Evolutionary conservation across 2,888 invertebrate genomes (phyloP).

Genomic region (Epirrita christyi): DNA sequence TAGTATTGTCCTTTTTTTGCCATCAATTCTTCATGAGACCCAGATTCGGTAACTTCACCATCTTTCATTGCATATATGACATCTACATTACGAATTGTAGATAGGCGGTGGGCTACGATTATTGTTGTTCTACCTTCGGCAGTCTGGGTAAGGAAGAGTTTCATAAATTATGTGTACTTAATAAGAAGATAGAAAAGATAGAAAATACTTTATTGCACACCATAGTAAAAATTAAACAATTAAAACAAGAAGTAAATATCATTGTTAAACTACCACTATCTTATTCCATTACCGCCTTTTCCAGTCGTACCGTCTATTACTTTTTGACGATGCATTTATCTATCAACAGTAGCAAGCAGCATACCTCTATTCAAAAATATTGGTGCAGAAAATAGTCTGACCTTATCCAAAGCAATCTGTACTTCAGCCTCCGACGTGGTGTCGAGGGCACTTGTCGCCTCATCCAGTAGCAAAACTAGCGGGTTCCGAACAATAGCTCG

Average conservation of each 20-base stretch:
- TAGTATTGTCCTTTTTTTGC: slow-evolving; percentile 84
- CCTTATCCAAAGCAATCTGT: slow-evolving; percentile 52
- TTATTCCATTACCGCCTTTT: too few relatives aligned
- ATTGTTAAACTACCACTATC: too few relatives aligned
- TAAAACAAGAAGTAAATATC: too few relatives aligned
- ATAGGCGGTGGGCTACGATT: slow-evolving; percentile 92
- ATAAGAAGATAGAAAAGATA: too few relatives aligned
- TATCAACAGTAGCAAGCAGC: too few relatives aligned
- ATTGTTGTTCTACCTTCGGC: slow-evolving; percentile 90
- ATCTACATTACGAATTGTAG: slow-evolving; percentile 88
- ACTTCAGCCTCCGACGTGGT: slow-evolving; percentile 84
- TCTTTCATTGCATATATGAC: slow-evolving; percentile 76
- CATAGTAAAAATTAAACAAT: too few relatives aligned
- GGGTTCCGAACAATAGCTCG: slow-evolving; percentile 86
- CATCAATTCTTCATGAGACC: slow-evolving; percentile 88
- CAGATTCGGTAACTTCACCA: slow-evolving; percentile 87
- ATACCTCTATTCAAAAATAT: background rate
- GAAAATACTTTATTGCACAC: too few relatives aligned
- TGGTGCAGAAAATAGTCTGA: slow-evolving; percentile 20
- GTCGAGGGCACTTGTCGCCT: slow-evolving; percentile 87
- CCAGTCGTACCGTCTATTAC: too few relatives aligned
- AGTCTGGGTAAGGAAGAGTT: slow-evolving; percentile 72
- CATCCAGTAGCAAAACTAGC: slow-evolving; percentile 84
- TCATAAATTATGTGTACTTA: too few relatives aligned
- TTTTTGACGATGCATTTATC: too few relatives aligned